Evolutionary conservation across 1,140 invertebrate genomes (phyloP).

Genomic region (Apocrypta bakeri): DNA sequence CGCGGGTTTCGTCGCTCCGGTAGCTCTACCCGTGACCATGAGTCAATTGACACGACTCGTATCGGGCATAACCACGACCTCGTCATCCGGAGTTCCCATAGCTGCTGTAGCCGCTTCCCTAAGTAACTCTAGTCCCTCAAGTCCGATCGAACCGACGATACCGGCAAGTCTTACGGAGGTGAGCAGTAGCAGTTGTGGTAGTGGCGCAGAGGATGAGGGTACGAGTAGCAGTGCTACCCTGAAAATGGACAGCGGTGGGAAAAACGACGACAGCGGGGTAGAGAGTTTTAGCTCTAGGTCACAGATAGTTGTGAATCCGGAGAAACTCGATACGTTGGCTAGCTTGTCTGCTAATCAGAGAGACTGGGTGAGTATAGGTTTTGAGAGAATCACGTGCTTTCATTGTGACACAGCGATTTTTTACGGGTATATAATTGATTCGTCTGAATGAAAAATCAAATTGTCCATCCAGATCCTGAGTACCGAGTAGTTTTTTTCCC

Average conservation of each 20-base stretch:
- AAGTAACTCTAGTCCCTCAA: constrained; percentile 35
- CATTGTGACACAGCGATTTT: neutral
- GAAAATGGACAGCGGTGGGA: constrained; percentile 51
- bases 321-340: constrained; percentile 58
- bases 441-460: too few species aligned
- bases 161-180: constrained; percentile 69
- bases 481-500: too few species aligned
- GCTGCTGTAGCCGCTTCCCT: neutral
- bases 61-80: constrained; percentile 66
- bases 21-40: constrained; percentile 75
- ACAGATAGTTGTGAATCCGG: constrained; percentile 66
- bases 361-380: constrained; percentile 57
- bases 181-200: constrained; percentile 65
- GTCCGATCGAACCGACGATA: constrained; percentile 34
- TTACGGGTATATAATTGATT: too few species aligned
- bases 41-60: constrained; percentile 68
- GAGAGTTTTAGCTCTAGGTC: constrained; percentile 66
- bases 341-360: constrained; percentile 4
- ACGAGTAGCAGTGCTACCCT: constrained; percentile 62
- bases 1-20: constrained; percentile 77
- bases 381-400: too few species aligned
- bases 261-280: neutral
- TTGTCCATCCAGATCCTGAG: too few species aligned
- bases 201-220: constrained; percentile 66
- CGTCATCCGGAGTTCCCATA: constrained; percentile 52